Evolutionary conservation across 2,888 invertebrate genomes (phyloP), one percentile per base, ranked within the genome.

Genomic region (Xylota segnis): DNA sequence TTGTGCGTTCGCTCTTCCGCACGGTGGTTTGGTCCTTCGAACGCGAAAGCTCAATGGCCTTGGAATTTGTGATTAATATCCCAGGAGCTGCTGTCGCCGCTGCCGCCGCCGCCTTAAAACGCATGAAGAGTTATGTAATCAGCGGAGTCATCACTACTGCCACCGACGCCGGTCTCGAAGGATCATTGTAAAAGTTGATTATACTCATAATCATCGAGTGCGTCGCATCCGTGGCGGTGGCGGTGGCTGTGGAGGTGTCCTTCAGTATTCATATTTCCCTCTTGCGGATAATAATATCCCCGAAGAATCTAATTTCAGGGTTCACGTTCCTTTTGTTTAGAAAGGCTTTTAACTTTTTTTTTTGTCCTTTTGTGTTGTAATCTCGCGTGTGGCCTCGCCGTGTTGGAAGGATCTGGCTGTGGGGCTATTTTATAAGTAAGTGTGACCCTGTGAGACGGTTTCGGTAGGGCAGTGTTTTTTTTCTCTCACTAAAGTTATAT

Each of bases 191-290:
- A 59, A 61, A 61, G 50, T 12, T 47, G 23, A 71, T 52, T 61
- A 59, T 72, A 29, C 27, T 16, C 37, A 37, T 72, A 27, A 59
- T 72, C 61, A 61, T 50, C 37, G 50, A 56, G 40, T 43, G 43
- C 40, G 54, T 16, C 43, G 43, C 47, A 10, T 18, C 56, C 23
- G 23, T 6, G 10, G 37, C 7, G 37, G 40, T n/a, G 18, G 7
- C 5, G 40, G 23, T 23, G 2, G 18, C n/a, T 0, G 9, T n/a
- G 40, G n/a, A 29, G 61, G 14, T 7, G 40, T 52, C 52, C 68
- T 68, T 68, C 54, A 68, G 40, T 68, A 68, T 68, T 68, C 68
- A 66, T 66, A 52, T 66, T 34, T n/a, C n/a, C 52, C 23, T 27
- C n/a, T 37, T 52, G 66, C n/a, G 50, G 66, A 63, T 66, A 52